These are phyloP conservation scores for Prionailurus viverrinus DNA, from an alignment of 2,113 vertebrate species.

Conservation along the genomic window DNA sequence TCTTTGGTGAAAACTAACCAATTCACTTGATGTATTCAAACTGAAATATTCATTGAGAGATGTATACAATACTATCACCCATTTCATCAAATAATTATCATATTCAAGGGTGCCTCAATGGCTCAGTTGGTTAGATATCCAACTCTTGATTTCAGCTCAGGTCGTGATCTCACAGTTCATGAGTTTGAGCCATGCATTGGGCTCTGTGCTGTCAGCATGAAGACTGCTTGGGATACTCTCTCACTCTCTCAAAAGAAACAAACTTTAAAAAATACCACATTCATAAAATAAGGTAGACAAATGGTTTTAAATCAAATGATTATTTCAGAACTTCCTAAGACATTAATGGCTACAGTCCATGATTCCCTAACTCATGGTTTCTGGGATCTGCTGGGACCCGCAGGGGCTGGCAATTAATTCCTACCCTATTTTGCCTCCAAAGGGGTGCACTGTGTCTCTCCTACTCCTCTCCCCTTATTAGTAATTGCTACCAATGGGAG, in stretches of 20 bases:
- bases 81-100: background rate
- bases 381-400: background rate
- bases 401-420: background rate
- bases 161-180: no score
- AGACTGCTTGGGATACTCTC: no score
- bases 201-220: no score
- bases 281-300: background rate
- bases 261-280: background rate
- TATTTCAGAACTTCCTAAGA: background rate
- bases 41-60: background rate
- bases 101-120: background rate
- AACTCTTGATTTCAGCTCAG: no score
- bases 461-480: background rate
- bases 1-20: background rate
- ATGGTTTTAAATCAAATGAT: background rate
- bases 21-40: background rate
- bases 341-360: no score
- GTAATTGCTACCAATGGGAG: background rate
- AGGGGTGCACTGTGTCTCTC: no score
- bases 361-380: background rate
- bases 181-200: no score
- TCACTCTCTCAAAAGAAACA: no score
- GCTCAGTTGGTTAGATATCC: no score
- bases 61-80: no score
- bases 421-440: background rate